Percentiles rank a stretch among this genome's conserved stretches.
Evolutionary conservation across 2,888 invertebrate genomes (phyloP).

Genomic region (Cephus runcator): DNA sequence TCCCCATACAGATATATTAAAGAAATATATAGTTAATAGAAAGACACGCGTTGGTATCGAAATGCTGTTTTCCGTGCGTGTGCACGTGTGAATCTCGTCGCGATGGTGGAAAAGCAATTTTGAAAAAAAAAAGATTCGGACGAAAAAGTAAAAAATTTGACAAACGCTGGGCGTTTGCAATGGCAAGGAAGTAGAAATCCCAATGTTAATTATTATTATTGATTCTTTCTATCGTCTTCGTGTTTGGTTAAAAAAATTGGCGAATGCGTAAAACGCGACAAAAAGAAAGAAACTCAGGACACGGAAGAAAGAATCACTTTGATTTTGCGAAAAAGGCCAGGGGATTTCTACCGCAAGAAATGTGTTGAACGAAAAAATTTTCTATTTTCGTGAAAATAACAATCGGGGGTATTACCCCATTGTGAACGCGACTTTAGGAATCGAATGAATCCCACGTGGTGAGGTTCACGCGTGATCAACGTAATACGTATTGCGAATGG

Average conservation of each 20-base stretch:
- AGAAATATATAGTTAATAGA: slow-evolving; percentile 7
- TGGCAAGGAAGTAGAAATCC: neutral
- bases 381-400: neutral
- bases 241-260: neutral
- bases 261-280: neutral
- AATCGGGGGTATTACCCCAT: neutral
- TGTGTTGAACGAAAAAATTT: too few relatives aligned
- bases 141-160: neutral
- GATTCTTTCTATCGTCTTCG: too few relatives aligned
- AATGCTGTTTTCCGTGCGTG: slow-evolving; percentile 8
- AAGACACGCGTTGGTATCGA: slow-evolving; percentile 12
- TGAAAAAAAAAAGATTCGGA: neutral
- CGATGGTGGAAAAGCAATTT: neutral
- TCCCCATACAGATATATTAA: neutral
- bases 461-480: neutral
- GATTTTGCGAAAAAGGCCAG: neutral
- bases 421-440: neutral
- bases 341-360: too few relatives aligned
- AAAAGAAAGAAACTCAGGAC: neutral
- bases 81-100: slow-evolving; percentile 6
- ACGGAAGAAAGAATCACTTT: neutral
- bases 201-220: too few relatives aligned
- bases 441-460: neutral
- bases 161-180: slow-evolving; percentile 3
- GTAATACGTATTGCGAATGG: neutral